Base-by-base conservation (phyloP, 2,113 vertebrate genomes). In the Podiceps cristatus region DNA sequence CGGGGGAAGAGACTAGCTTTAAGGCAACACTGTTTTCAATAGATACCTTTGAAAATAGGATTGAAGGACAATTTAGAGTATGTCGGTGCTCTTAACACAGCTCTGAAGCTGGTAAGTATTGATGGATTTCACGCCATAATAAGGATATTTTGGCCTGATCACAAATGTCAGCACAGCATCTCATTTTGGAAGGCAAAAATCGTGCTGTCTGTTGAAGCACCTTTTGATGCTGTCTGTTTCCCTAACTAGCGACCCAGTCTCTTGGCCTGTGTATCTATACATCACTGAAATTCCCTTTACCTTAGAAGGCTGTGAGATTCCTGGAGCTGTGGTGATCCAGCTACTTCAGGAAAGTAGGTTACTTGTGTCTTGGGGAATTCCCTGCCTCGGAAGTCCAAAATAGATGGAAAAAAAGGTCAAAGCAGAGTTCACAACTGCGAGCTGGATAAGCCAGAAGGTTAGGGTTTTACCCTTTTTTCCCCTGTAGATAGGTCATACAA, bases 21-120 rank as follows among this genome's bases (percentile, higher is more conserved):
- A 53, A 75, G 88, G 67, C 88, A 9, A 28, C 7, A 2, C 40
- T 56, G 5, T 52, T 88, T 84, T 88, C 82, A 49, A 5, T 29
- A 22, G 73, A 40, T 81, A 47, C 35, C 56, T 92, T 72, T 58
- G 72, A 76, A 78, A 97, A 78, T 37, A 72, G 90, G 68, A 86
- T 84, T 95, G 88, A 40, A 81, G 88, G 72, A 37, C 90, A 71
- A 2, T 44, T 83, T 18, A 28, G 27, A 28, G 27, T 13, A 31
- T 35, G 45, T 33, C 67, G 69, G 64, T 24, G 47, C 75, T 81
- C 68, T 49, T 92, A 44, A 49, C 7, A 0, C 13, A 7, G 72
- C 86, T 76, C 58, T 49, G 87, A 49, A 53, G 63, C 20, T 60
- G 94, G 88, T 95, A 49, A 93, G 90, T 74, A 42, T 11, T 50